Evolutionary conservation across 2,888 invertebrate genomes (phyloP).

Genomic region (Tenthredo mesomela): DNA sequence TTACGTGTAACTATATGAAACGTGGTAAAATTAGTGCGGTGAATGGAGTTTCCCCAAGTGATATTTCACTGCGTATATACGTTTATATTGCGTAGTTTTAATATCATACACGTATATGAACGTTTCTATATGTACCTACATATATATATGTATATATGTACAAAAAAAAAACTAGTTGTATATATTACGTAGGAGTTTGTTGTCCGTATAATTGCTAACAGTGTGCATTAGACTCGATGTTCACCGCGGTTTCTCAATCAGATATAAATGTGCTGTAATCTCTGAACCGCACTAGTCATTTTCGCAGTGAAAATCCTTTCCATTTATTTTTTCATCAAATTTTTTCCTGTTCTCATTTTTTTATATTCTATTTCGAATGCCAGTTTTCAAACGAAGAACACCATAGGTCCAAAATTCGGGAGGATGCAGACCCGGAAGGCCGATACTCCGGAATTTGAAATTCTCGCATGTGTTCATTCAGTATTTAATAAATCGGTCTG

Average conservation of each 20-base stretch:
- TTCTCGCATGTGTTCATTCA: no score
- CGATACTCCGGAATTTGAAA: neutral
- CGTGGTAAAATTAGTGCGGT: neutral
- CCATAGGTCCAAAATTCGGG: no score
- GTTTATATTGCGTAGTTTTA: neutral
- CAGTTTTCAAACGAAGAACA: no score
- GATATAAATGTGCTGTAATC: neutral
- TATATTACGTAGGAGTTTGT: constrained; percentile 40
- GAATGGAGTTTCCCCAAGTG: neutral
- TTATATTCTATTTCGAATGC: no score
- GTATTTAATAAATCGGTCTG: no score
- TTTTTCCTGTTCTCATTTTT: no score
- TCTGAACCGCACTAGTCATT: neutral
- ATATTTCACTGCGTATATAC: no score
- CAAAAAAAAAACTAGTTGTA: neutral
- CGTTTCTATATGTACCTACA: no score
- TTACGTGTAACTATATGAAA: neutral
- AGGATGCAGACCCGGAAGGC: no score
- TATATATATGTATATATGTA: neutral
- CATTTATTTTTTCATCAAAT: no score
- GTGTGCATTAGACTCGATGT: neutral
- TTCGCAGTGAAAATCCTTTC: neutral
- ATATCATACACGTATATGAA: neutral
- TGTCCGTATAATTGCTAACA: neutral
- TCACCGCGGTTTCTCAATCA: neutral